Evolutionary conservation across 2,888 invertebrate genomes (phyloP), one percentile per base, ranked within the genome.

Genomic region (Nomada fabriciana): DNA sequence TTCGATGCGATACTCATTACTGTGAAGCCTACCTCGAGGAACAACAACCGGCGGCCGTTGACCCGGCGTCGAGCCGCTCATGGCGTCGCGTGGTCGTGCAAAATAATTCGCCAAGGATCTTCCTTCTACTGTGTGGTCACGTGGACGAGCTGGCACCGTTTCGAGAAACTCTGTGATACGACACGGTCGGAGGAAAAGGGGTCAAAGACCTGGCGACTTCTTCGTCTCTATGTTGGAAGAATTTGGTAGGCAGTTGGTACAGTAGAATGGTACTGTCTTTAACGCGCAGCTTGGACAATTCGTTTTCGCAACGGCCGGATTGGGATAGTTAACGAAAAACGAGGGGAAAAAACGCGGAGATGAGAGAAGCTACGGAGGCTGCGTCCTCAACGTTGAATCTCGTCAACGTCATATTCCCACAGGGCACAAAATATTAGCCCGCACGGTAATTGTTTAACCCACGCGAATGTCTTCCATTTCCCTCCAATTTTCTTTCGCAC

Each of bases 1-100:
- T 85, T 80, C 75, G 79, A 85, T 70, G 73, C 78, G 43, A 74
- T 70, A 74, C 72, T 85, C 72, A 50, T 64, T 84, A 53, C 63
- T 9, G 55, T 15, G 57, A 65, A 13, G 15, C 47, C 20, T 36
- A 68, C 67, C 47, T 23, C 29, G 20, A 36, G 43, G 59, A 77
- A 86, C 83, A 83, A 86, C 68, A 82, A 86, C 69, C 59, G 55
- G 57, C 23, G 76, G 71, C n/a, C 76, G 68, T 84, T 77, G 84
- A 78, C 80, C 69, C 36, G 18, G n/a, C 50, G 18, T 7, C 42
- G 72, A 59, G 20, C 61, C 60, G 52, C 63, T 64, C 64, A 36
- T 4, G 47, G 78, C 60, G 70, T 61, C 76, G 29, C 64, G 36
- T 11, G 47, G 23, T 47, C 80, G 80, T n/a, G 79, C 65, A 18